These are phyloP conservation scores for Vespertilio murinus DNA, from an alignment of 2,797 vertebrate species.

Conservation along the genomic window DNA sequence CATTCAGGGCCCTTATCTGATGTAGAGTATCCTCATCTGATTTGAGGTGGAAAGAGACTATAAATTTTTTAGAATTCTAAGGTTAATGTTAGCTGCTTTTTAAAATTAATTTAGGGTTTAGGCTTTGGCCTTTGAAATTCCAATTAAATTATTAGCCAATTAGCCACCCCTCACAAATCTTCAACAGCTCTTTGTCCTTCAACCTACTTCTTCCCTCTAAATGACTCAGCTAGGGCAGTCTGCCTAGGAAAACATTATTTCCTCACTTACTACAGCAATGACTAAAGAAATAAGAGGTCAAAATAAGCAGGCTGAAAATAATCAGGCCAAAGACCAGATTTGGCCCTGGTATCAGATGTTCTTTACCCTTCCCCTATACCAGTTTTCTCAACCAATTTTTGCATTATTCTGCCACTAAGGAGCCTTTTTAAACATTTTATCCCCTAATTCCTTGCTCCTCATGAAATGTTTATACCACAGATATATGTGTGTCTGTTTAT, in stretches of 20 bases:
- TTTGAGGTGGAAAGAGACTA: slow-evolving; percentile 25
- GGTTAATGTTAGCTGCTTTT: slow-evolving; percentile 36
- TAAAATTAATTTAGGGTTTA: slow-evolving; percentile 62
- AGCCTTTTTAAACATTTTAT: neutral
- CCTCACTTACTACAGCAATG: slow-evolving; percentile 5
- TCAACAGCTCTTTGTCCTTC: slow-evolving; percentile 52
- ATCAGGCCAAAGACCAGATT: neutral
- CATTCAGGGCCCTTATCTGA: neutral
- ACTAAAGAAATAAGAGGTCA: slow-evolving; percentile 23
- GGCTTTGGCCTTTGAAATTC: slow-evolving; percentile 57
- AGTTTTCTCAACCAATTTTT: neutral
- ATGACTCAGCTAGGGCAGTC: slow-evolving; percentile 43
- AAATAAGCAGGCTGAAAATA: slow-evolving; percentile 3
- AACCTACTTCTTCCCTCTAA: neutral
- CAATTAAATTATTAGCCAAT: slow-evolving; percentile 56
- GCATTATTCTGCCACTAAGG: neutral
- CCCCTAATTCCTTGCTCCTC: neutral
- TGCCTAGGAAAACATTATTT: slow-evolving; percentile 40
- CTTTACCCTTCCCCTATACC: neutral
- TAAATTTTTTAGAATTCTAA: slow-evolving; percentile 50
- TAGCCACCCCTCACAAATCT: slow-evolving; percentile 51
- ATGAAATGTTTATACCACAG: neutral
- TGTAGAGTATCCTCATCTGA: slow-evolving; percentile 10
- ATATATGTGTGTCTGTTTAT: neutral
- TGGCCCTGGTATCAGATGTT: neutral